Conservation (phyloP, 2,797 vertebrate genomes). For the Eulemur coronatus region DNA sequence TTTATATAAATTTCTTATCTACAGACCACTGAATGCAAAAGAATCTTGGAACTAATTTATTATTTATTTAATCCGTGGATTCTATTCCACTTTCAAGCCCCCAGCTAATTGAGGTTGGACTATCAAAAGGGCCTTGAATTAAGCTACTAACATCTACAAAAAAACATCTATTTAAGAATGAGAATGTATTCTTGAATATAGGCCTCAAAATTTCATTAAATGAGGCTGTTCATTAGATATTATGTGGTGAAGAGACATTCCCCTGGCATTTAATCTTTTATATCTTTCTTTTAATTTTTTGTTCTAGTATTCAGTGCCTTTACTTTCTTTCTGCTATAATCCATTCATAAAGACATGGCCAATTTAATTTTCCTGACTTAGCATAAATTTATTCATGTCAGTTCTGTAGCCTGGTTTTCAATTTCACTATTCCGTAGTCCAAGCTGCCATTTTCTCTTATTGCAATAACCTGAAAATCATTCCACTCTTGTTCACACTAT, state of each 20-base stretch:
- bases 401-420: background rate
- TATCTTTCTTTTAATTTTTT: background rate
- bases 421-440: too few relatives aligned
- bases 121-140: background rate
- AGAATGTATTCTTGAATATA: background rate
- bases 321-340: background rate
- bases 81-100: background rate
- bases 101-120: background rate
- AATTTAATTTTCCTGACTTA: constrained; percentile 35
- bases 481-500: background rate
- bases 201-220: background rate
- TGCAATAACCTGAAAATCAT: background rate
- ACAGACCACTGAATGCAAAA: background rate
- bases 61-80: background rate
- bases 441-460: background rate
- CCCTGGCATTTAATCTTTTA: background rate
- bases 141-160: background rate
- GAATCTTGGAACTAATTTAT: background rate
- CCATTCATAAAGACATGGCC: background rate
- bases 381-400: background rate
- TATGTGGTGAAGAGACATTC: background rate
- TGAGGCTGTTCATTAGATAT: background rate
- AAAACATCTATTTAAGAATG: background rate
- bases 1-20: constrained; percentile 24
- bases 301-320: background rate